phyloP scores from a whole-genome alignment of 1,140 invertebrate species.

The Listronotus bonariensis region DNA sequence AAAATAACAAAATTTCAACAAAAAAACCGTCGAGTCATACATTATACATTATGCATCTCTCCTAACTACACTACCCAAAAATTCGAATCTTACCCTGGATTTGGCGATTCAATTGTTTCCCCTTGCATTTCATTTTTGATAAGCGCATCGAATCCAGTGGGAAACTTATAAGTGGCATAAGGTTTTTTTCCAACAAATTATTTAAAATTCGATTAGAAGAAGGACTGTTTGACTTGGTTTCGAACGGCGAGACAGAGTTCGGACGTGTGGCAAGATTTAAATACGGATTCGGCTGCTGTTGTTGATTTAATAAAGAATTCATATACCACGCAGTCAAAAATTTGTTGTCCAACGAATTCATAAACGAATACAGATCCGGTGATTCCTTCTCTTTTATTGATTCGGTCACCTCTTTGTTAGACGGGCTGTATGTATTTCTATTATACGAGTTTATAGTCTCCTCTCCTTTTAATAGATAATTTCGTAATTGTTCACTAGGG shows the following conservation, averaged over 20 bases:
- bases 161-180: constrained; percentile 43
- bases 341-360: constrained; percentile 61
- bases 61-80: not conserved
- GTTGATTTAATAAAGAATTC: constrained; percentile 58
- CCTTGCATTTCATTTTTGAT: constrained; percentile 52
- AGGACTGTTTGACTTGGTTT: constrained; percentile 32
- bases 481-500: constrained; percentile 44
- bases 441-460: constrained; percentile 40
- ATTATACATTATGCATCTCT: not conserved
- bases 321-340: constrained; percentile 66
- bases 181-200: constrained; percentile 52
- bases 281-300: constrained; percentile 40
- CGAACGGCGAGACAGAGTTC: constrained; percentile 23
- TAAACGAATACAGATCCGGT: constrained; percentile 54
- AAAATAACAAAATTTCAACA: not conserved
- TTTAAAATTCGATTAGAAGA: constrained; percentile 52
- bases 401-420: constrained; percentile 42
- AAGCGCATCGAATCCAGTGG: constrained; percentile 49
- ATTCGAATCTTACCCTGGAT: constrained; percentile 15
- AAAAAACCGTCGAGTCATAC: not conserved
- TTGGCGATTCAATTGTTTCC: constrained; percentile 26
- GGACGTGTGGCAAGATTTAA: constrained; percentile 32
- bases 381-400: constrained; percentile 26
- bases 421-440: constrained; percentile 42
- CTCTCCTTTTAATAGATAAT: constrained; percentile 45